Conservation (phyloP, 1,140 invertebrate genomes). For the Drosophila ficusphila region DNA sequence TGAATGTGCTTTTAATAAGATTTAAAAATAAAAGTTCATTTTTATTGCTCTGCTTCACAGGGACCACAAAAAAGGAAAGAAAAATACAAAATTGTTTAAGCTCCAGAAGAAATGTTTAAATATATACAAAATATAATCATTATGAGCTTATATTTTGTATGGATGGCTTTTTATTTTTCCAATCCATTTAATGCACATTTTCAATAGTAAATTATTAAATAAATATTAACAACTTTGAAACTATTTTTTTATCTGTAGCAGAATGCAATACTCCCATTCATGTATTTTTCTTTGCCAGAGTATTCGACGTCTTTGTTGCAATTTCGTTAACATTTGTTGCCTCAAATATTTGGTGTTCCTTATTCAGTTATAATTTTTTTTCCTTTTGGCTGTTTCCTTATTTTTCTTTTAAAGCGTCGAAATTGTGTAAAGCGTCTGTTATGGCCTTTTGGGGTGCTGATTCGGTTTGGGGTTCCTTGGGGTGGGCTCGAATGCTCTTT, state of each 20-base stretch:
- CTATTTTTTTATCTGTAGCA: too few relatives aligned
- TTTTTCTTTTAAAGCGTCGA: conserved; percentile 51
- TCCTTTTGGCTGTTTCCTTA: neutral
- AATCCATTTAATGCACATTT: too few relatives aligned
- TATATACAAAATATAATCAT: too few relatives aligned
- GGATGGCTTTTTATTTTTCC: too few relatives aligned
- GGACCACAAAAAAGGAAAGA: too few relatives aligned
- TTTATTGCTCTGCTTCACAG: too few relatives aligned
- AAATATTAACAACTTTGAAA: too few relatives aligned
- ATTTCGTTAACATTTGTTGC: neutral
- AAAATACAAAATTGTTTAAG: too few relatives aligned
- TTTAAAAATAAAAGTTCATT: too few relatives aligned
- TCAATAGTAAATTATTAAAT: neutral
- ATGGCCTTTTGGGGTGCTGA: conserved; percentile 48
- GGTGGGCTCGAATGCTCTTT: conserved; percentile 26
- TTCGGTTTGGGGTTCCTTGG: conserved; percentile 31
- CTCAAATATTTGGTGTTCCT: conserved; percentile 15
- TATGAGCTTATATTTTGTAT: neutral
- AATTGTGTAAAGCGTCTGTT: conserved; percentile 62
- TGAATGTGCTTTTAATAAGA: too few relatives aligned
- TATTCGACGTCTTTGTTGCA: conserved; percentile 2
- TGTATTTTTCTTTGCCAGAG: neutral
- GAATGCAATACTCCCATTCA: neutral
- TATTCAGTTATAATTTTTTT: conserved; percentile 16
- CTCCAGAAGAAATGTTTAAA: too few relatives aligned